Conservation (phyloP, 2,888 invertebrate genomes). For the Polietes domitor region DNA sequence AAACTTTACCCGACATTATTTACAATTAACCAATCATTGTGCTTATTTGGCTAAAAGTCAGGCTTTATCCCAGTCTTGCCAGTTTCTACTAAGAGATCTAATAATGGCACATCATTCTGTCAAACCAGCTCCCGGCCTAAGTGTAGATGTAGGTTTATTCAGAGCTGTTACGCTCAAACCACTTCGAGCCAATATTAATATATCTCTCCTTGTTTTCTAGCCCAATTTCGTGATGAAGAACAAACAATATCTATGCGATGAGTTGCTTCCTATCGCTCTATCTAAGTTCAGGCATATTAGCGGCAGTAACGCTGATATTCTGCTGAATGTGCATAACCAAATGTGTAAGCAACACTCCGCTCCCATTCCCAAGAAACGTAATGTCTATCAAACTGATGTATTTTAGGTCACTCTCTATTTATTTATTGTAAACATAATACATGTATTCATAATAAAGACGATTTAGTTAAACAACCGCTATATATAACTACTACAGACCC, state of each 20-base stretch:
- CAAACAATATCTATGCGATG: no score
- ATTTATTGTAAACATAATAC: not conserved
- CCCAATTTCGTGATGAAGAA: constrained; percentile 80
- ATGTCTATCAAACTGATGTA: no score
- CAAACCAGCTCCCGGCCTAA: constrained; percentile 76
- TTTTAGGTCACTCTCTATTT: constrained; percentile 72
- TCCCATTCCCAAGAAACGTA: constrained; percentile 79
- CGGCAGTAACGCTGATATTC: constrained; percentile 73
- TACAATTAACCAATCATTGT: constrained; percentile 79
- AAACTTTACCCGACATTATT: constrained; percentile 78
- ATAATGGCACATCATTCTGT: constrained; percentile 78
- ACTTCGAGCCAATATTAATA: no score
- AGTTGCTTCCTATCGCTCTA: constrained; percentile 78
- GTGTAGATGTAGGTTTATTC: constrained; percentile 77
- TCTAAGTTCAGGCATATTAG: constrained; percentile 77
- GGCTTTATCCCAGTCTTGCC: constrained; percentile 76
- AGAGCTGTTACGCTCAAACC: no score
- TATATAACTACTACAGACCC: not conserved
- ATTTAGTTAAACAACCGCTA: not conserved
- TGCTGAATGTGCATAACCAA: constrained; percentile 74
- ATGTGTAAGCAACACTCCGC: constrained; percentile 73
- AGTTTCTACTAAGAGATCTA: constrained; percentile 77
- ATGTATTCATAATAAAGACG: not conserved
- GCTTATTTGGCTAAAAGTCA: constrained; percentile 79
- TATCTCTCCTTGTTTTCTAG: constrained; percentile 70